Conservation (phyloP, 2,888 invertebrate genomes). For the Watsonalla binaria region DNA sequence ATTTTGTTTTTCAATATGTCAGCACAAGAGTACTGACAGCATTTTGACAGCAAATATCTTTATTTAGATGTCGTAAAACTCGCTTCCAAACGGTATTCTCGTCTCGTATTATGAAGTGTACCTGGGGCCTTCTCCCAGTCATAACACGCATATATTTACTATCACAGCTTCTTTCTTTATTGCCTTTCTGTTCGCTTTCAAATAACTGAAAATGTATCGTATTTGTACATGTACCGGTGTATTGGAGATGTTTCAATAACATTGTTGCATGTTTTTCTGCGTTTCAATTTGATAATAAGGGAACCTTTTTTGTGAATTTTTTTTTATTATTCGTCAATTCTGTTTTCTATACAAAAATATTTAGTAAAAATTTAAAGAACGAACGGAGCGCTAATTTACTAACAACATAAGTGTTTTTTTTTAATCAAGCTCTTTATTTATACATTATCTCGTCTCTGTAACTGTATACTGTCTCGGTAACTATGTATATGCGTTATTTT, state of each 20-base stretch:
- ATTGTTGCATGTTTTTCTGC: slow-evolving; percentile 32
- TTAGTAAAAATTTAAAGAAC: too few relatives aligned
- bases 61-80: not conserved
- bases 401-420: too few relatives aligned
- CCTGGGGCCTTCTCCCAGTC: slow-evolving; percentile 56
- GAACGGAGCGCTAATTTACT: too few relatives aligned
- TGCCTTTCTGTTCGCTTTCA: slow-evolving; percentile 43
- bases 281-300: not conserved
- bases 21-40: too few relatives aligned
- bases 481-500: too few relatives aligned
- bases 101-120: slow-evolving; percentile 16
- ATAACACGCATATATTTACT: slow-evolving; percentile 38
- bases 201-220: slow-evolving; percentile 14
- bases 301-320: not conserved
- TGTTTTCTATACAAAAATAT: too few relatives aligned
- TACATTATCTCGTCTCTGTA: too few relatives aligned
- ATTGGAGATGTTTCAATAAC: slow-evolving; percentile 40
- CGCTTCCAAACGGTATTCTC: slow-evolving; percentile 3
- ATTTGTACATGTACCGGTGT: slow-evolving; percentile 18
- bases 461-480: too few relatives aligned
- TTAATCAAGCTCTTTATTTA: too few relatives aligned
- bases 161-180: slow-evolving; percentile 52
- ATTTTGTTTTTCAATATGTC: too few relatives aligned
- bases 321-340: too few relatives aligned
- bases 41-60: too few relatives aligned